A percentile compares a stretch with the other conserved stretches of the same genome.
Evolutionary conservation across 1,140 invertebrate species (phyloP).

Genomic region (Bombus terrestris): DNA sequence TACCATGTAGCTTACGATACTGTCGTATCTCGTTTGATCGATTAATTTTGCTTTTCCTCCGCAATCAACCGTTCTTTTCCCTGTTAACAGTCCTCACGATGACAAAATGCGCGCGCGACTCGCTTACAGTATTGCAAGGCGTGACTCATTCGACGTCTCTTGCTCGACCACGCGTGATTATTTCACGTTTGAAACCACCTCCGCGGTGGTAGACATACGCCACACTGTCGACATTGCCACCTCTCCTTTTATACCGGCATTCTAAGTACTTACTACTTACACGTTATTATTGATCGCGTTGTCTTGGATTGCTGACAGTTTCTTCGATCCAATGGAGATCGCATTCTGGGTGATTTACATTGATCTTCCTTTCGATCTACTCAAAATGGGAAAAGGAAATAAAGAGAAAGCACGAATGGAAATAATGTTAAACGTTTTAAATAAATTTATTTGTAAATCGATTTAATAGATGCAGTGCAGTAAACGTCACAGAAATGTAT

Average conservation of each 20-base stretch:
- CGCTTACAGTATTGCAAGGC: conserved; percentile 52
- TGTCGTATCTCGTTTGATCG: conserved; percentile 3
- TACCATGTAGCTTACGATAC: conserved; percentile 16
- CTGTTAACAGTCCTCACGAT: conserved; percentile 28
- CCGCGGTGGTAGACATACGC: conserved; percentile 56
- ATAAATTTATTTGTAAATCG: too few species aligned
- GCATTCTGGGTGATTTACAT: too few species aligned
- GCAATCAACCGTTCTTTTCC: conserved; percentile 25
- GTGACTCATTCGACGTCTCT: conserved; percentile 68
- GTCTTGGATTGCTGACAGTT: too few species aligned
- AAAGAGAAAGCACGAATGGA: too few species aligned
- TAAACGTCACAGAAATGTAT: too few species aligned
- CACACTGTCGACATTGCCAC: conserved; percentile 63
- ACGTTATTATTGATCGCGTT: background rate
- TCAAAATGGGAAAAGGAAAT: too few species aligned
- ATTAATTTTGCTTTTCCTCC: conserved; percentile 26
- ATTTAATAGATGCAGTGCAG: too few species aligned
- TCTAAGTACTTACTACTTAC: background rate
- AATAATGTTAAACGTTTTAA: too few species aligned
- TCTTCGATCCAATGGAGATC: too few species aligned
- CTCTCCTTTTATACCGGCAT: conserved; percentile 16
- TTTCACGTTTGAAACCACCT: conserved; percentile 65
- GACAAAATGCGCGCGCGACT: conserved; percentile 42
- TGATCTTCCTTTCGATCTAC: too few species aligned
- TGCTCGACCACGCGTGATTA: conserved; percentile 64